Evolutionary conservation across 1,140 invertebrate species (phyloP).

Genomic region (Alviniconcha marisindica): DNA sequence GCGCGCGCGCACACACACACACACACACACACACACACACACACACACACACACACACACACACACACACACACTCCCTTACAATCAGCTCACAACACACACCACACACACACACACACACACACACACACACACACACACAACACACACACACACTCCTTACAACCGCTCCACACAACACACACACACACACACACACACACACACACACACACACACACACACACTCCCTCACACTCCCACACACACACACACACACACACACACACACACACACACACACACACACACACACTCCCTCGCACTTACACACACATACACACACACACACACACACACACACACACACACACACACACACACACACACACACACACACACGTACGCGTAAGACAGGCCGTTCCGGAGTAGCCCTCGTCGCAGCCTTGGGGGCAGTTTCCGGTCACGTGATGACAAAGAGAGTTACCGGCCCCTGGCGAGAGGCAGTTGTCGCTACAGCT

Average conservation of each 20-base stretch:
- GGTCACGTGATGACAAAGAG: conserved; percentile 27
- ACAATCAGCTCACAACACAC: too few species aligned
- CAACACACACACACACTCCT: too few species aligned
- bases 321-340: not conserved
- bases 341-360: not conserved
- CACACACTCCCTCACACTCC: not conserved
- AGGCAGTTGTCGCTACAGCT: conserved; percentile 23
- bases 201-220: not conserved
- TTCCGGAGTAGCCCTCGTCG: not conserved
- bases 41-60: not conserved
- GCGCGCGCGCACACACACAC: conserved; percentile 9
- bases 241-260: conserved; percentile 20
- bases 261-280: conserved; percentile 14
- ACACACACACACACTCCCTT: not conserved
- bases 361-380: conserved; percentile 21
- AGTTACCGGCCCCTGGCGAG: not conserved
- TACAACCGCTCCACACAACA: not conserved
- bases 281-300: not conserved
- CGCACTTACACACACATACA: not conserved
- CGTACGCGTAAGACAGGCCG: conserved; percentile 7
- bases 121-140: too few species aligned
- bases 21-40: not conserved
- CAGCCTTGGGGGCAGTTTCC: conserved; percentile 32
- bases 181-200: conserved; percentile 1
- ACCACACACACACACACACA: too few species aligned